Percentiles rank a stretch among this genome's conserved stretches.
These are phyloP conservation scores for Mormyrus iriodes DNA, from an alignment of 2,113 vertebrate species.

Conservation along the genomic window DNA sequence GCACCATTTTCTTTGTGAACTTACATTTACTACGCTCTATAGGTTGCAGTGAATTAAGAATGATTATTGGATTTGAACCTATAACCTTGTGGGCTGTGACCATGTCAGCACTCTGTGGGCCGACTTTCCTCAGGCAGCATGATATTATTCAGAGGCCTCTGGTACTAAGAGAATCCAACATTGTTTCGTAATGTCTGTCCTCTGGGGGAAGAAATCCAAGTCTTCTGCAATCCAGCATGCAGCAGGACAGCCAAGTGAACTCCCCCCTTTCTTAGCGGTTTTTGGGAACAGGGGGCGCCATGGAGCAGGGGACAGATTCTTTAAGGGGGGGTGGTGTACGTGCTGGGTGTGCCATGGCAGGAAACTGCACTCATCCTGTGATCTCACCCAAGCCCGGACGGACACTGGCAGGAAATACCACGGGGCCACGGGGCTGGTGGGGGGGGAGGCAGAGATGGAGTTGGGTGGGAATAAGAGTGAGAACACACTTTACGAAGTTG, in stretches of 20 bases:
- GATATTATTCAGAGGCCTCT: neutral
- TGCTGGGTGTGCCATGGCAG: constrained; percentile 6
- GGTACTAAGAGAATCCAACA: constrained; percentile 1
- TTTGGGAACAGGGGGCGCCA: neutral
- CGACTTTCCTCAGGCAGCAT: neutral
- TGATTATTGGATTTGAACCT: neutral
- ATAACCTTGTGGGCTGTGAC: neutral
- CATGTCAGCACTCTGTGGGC: neutral
- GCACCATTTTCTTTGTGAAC: neutral
- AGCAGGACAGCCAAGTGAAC: neutral
- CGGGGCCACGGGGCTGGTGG: neutral
- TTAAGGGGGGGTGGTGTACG: neutral
- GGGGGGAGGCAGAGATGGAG: neutral
- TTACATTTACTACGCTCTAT: neutral
- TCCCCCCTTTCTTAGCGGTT: neutral
- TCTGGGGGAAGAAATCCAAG: neutral
- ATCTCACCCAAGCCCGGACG: neutral
- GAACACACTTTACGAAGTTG: neutral
- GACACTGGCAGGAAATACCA: constrained; percentile 18
- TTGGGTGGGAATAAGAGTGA: neutral
- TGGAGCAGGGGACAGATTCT: neutral
- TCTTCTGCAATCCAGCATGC: neutral
- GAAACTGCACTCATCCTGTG: constrained; percentile 19
- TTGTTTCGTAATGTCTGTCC: neutral
- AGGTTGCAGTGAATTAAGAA: neutral